These are phyloP conservation scores for Mallotus villosus DNA, from an alignment of 2,797 vertebrate species.

Conservation along the genomic window DNA sequence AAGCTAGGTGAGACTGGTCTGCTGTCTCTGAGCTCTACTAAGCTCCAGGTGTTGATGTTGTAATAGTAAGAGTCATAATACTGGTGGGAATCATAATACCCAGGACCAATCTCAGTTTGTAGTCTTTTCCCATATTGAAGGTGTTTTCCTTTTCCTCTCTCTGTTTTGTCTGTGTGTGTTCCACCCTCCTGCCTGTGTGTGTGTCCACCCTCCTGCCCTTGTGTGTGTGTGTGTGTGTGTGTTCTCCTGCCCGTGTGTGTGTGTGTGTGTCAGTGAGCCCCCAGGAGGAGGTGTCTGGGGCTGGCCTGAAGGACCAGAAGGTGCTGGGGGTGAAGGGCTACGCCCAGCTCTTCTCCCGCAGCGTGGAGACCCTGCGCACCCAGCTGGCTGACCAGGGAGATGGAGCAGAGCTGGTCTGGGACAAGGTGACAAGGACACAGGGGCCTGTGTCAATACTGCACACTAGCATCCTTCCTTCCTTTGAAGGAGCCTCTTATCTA, in stretches of 20 bases:
- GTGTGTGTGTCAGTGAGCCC: constrained; percentile 56
- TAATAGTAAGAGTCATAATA: too few species aligned
- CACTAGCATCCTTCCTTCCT: neutral
- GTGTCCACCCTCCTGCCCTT: neutral
- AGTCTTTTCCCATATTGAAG: too few species aligned
- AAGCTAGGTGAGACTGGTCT: constrained; percentile 76
- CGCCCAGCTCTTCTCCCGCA: constrained; percentile 86
- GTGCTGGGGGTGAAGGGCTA: constrained; percentile 87
- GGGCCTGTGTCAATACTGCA: neutral
- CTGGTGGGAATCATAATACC: too few species aligned
- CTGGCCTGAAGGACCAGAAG: constrained; percentile 91
- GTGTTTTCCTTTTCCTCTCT: neutral
- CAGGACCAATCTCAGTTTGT: too few species aligned
- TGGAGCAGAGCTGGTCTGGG: constrained; percentile 91
- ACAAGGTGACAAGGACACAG: constrained; percentile 81
- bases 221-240: constrained; percentile 9
- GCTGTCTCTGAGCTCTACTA: neutral
- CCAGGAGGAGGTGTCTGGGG: constrained; percentile 72
- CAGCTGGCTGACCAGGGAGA: constrained; percentile 87
- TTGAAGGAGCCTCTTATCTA: neutral
- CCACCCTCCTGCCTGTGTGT: neutral
- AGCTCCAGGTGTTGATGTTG: neutral
- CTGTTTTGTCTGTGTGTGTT: constrained; percentile 1
- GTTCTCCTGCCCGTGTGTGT: constrained; percentile 10
- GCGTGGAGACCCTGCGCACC: constrained; percentile 86